Evolutionary conservation across 1,140 invertebrate genomes (phyloP).

Genomic region (Drosophila varians): DNA sequence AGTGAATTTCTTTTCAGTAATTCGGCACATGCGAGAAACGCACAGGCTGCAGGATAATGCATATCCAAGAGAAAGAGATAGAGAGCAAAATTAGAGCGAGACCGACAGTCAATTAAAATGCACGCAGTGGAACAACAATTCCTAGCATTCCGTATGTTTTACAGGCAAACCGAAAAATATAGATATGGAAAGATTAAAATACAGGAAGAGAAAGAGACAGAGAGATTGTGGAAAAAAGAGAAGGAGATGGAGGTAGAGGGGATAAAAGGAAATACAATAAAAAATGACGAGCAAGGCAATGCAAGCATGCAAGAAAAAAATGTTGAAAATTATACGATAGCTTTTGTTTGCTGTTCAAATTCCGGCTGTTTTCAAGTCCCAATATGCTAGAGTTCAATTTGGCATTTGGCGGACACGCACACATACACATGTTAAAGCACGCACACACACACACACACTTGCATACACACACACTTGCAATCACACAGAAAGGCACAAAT

Average conservation of each 20-base stretch:
- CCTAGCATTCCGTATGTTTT: conserved; percentile 28
- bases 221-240: conserved; percentile 7
- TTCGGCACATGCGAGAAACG: conserved; percentile 72
- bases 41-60: conserved; percentile 33
- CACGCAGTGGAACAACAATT: conserved; percentile 41
- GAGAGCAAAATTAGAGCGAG: conserved; percentile 21
- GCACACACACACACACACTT: conserved; percentile 27
- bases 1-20: conserved; percentile 47
- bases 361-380: conserved; percentile 41
- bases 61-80: conserved; percentile 18
- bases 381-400: conserved; percentile 37
- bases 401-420: conserved; percentile 20
- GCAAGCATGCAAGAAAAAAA: conserved; percentile 69
- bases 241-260: conserved; percentile 3
- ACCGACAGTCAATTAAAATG: conserved; percentile 52
- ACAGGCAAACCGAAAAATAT: neutral
- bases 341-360: conserved; percentile 49
- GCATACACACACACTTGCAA: conserved; percentile 34
- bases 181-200: neutral
- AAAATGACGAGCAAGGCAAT: conserved; percentile 57
- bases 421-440: neutral
- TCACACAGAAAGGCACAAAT: conserved; percentile 21
- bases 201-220: conserved; percentile 1
- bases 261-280: conserved; percentile 25
- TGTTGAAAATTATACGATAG: conserved; percentile 53